Base-by-base conservation (phyloP, 2,113 vertebrate species). In the Puffinus mauretanicus region DNA sequence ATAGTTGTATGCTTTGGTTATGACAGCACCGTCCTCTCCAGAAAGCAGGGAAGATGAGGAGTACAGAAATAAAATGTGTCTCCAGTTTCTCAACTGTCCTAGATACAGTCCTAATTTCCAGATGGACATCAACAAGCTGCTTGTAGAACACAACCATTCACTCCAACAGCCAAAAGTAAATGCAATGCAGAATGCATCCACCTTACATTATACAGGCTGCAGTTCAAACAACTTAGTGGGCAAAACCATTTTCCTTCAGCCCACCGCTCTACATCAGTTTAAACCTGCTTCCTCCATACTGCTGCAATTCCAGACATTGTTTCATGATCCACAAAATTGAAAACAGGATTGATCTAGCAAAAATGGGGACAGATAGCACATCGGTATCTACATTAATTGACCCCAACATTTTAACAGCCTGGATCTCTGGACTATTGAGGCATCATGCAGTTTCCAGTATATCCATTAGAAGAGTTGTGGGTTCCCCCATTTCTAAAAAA, bases 351-450 rank as follows among this genome's bases (percentile, higher is more conserved):
- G n/a, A 64, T 30, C 30, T 9, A 36, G 51, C 30, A 9, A 34
- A 78, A 46, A 24, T 2, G 20, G 25, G 16, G 29, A 52, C 38
- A 78, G 52, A 47, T 2, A 34, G 27, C 60, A 49, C 42, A 32
- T 21, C 1, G 0, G 17, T 32, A 38, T 19, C 42, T 34, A 12
- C 11, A 16, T 19, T 7, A 72, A 42, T 4, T 13, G n/a, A 71
- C 22, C 25, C n/a, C 10, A 10, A 6, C 7, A 21, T 21, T 67
- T 51, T 9, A 51, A 36, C 52, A 20, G 51, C 16, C 32, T 19
- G n/a, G 34, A 18, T 29, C 51, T 69, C 60, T 29, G 55, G 55
- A 14, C 49, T 36, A 15, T 7, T 5, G 22, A 27, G n/a, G 55
- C 44, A 70, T 10, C n/a, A 47, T 3, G 26, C 61, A 29, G 30